These are phyloP conservation scores for Dryobota labecula DNA, from an alignment of 2,888 invertebrate species.

Conservation along the genomic window DNA sequence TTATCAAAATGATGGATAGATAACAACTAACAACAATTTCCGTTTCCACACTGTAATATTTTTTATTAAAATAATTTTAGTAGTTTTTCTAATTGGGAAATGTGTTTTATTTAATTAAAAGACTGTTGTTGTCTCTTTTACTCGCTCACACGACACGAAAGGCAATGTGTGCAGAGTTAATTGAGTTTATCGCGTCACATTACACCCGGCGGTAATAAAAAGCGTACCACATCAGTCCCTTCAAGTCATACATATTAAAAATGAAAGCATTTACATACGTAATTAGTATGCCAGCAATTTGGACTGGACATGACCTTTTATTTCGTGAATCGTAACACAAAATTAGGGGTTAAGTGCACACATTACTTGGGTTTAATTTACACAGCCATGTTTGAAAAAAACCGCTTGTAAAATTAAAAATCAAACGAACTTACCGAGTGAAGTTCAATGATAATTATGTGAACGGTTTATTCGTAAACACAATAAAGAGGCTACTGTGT, in stretches of 20 bases:
- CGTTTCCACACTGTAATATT: conserved; percentile 7
- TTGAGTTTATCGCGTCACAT: conserved; percentile 56
- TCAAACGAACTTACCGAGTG: too few species aligned
- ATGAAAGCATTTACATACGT: conserved; percentile 45
- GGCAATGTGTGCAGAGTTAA: conserved; percentile 52
- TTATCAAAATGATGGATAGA: conserved; percentile 43
- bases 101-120: conserved; percentile 24
- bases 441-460: too few species aligned
- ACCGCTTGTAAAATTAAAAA: neutral
- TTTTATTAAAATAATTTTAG: conserved; percentile 22
- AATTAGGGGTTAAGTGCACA: conserved; percentile 32
- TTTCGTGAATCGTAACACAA: conserved; percentile 29
- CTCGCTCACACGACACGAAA: conserved; percentile 31
- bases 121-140: conserved; percentile 41
- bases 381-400: neutral
- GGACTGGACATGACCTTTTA: conserved; percentile 28
- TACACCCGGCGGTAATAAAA: conserved; percentile 49
- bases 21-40: conserved; percentile 36
- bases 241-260: conserved; percentile 46
- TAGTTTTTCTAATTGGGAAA: conserved; percentile 28
- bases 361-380: conserved; percentile 25
- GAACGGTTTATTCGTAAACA: too few species aligned
- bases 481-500: neutral
- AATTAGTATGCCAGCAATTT: conserved; percentile 38
- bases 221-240: conserved; percentile 32